phyloP scores from a whole-genome alignment of 2,888 invertebrate species.

The Tupiocoris notatus region DNA sequence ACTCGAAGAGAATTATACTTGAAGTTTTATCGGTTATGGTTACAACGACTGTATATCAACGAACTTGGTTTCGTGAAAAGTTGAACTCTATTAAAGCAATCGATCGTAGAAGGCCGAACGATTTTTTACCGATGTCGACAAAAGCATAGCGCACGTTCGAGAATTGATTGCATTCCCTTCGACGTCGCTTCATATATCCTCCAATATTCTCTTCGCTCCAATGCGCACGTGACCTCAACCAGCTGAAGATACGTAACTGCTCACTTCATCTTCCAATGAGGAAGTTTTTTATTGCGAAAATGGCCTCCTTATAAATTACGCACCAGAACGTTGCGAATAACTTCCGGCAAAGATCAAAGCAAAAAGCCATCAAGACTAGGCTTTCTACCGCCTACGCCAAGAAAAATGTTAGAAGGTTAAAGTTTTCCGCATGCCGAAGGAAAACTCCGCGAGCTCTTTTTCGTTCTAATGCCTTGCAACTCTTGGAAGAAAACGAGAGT shows the following conservation, averaged over 20 bases:
- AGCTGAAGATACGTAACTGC: background rate
- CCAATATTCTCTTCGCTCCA: too few species aligned
- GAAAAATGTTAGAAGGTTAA: slow-evolving; percentile 11
- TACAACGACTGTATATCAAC: too few species aligned
- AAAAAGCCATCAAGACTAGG: slow-evolving; percentile 12
- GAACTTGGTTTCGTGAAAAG: too few species aligned
- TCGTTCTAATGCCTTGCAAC: background rate
- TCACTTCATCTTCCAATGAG: background rate
- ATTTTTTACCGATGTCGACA: too few species aligned
- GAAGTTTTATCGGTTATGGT: too few species aligned
- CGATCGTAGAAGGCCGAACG: too few species aligned
- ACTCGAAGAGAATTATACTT: too few species aligned
- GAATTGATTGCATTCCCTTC: too few species aligned
- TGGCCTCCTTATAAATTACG: background rate
- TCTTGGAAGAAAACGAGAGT: background rate
- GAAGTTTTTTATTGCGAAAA: background rate
- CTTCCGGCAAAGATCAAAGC: slow-evolving; percentile 25
- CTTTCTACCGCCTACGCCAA: background rate
- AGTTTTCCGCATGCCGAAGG: slow-evolving; percentile 19
- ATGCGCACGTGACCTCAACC: background rate
- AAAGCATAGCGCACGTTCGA: too few species aligned
- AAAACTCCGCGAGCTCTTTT: background rate
- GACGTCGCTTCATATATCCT: too few species aligned
- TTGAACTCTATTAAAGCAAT: too few species aligned
- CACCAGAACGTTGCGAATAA: background rate